phyloP scores from a whole-genome alignment of 2,797 vertebrate species.

The Sebastes matsubarae region DNA sequence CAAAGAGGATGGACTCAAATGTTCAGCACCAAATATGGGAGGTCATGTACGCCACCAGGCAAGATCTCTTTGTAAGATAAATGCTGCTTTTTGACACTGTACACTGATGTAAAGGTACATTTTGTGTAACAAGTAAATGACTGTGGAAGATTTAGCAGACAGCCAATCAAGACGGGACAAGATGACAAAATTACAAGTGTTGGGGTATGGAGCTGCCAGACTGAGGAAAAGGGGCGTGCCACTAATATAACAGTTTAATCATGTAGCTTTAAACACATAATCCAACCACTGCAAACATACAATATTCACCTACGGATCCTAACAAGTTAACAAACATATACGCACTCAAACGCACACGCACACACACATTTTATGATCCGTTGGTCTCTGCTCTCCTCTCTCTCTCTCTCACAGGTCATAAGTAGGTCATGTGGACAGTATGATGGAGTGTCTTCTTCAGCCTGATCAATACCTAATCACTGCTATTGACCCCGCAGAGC shows the following conservation, averaged over 20 bases:
- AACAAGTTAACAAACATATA: neutral
- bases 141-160: neutral
- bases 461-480: slow-evolving; percentile 82
- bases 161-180: neutral
- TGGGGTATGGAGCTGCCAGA: neutral
- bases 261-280: neutral
- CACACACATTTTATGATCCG: slow-evolving; percentile 39
- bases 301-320: neutral
- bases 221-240: neutral
- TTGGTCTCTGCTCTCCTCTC: slow-evolving; percentile 18
- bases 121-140: neutral
- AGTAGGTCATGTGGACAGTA: slow-evolving; percentile 78
- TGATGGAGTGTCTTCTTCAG: slow-evolving; percentile 78
- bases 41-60: neutral
- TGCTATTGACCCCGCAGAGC: slow-evolving; percentile 76
- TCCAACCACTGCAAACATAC: neutral
- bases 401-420: slow-evolving; percentile 67
- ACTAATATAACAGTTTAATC: neutral
- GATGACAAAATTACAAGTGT: neutral
- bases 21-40: neutral
- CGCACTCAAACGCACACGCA: neutral
- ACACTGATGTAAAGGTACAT: neutral
- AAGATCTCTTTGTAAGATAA: neutral
- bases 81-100: neutral
- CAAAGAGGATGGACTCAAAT: neutral